Conservation (phyloP, 2,113 vertebrate species). For the Solenodon paradoxus region DNA sequence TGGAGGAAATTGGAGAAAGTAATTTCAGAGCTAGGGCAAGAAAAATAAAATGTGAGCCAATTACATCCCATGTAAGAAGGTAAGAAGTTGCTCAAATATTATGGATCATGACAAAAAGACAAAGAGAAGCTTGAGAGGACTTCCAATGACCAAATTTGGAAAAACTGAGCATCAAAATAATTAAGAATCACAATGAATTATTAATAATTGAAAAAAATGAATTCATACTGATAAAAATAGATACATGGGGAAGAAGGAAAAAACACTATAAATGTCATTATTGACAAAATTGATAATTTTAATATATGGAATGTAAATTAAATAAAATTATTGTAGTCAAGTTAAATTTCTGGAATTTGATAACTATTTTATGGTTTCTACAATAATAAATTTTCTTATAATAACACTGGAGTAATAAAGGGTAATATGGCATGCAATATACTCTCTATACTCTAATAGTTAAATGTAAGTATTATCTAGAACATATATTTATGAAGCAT, state of each 20-base stretch:
- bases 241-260: background rate
- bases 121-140: background rate
- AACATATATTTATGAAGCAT: too few species aligned
- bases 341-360: background rate
- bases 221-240: background rate
- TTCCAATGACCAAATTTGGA: background rate
- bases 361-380: background rate
- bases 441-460: background rate
- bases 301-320: background rate
- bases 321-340: background rate
- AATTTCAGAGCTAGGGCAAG: background rate
- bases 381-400: background rate
- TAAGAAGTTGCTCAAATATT: background rate
- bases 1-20: background rate
- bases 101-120: background rate
- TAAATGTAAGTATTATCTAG: too few species aligned
- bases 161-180: background rate
- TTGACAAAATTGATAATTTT: background rate
- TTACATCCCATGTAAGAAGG: background rate
- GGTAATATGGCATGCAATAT: background rate
- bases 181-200: background rate
- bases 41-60: background rate
- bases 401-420: background rate
- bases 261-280: background rate
- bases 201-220: background rate